Conservation (phyloP, 1,140 invertebrate species). For the Neoseiulus cucumeris region DNA sequence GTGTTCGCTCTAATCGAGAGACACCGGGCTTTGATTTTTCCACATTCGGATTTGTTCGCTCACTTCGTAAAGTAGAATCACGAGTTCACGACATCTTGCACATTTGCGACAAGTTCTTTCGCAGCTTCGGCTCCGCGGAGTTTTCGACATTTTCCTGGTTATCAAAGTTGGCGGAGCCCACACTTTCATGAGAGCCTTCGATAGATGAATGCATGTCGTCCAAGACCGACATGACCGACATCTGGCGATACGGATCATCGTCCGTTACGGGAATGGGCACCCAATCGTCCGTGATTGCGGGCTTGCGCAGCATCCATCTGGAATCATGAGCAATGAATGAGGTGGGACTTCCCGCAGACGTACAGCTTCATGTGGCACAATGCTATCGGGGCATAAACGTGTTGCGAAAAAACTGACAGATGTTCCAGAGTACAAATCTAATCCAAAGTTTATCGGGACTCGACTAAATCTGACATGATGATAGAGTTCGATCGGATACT, state of each 20-base stretch:
- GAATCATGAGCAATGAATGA: too few species aligned
- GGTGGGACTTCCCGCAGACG: too few species aligned
- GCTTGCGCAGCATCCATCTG: neutral
- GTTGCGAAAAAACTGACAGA: too few species aligned
- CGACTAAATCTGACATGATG: too few species aligned
- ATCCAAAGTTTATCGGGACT: too few species aligned
- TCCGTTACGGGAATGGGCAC: neutral
- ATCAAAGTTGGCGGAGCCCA: neutral
- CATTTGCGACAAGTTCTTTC: neutral
- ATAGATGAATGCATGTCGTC: conserved; percentile 1
- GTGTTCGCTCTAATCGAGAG: too few species aligned
- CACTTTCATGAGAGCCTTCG: neutral
- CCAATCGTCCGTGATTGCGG: neutral
- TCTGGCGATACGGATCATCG: neutral
- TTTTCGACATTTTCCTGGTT: neutral
- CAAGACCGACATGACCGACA: neutral
- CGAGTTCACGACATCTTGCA: neutral
- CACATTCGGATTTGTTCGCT: too few species aligned
- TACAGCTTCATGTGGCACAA: too few species aligned
- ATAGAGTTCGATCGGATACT: neutral
- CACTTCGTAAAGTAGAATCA: too few species aligned
- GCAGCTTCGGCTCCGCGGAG: neutral
- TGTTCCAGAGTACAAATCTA: too few species aligned
- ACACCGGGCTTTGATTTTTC: too few species aligned
- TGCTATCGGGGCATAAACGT: too few species aligned